These are phyloP conservation scores for Meandrusa payeni DNA, from an alignment of 2,888 invertebrate genomes.

Conservation along the genomic window DNA sequence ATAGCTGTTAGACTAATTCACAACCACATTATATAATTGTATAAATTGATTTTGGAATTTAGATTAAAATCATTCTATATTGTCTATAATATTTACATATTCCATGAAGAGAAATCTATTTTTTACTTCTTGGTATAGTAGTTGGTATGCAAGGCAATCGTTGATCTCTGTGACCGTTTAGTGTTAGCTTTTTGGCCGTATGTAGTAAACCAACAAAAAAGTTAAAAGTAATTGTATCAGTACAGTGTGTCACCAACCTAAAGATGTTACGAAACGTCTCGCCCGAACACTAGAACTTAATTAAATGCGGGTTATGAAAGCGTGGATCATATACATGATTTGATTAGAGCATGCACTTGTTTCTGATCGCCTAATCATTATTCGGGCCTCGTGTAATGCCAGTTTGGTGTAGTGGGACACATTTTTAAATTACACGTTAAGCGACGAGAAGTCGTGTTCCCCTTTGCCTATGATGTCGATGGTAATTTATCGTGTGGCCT, in stretches of 20 bases:
- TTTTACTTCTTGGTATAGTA: no score
- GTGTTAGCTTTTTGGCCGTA: no score
- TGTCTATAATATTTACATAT: no score
- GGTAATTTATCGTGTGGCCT: constrained; percentile 20
- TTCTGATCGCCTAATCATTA: constrained; percentile 58
- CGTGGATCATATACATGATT: constrained; percentile 41
- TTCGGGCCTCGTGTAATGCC: constrained; percentile 49
- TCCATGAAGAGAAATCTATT: no score
- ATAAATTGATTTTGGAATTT: no score
- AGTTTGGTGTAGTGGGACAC: constrained; percentile 43
- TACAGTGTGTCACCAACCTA: constrained; percentile 19
- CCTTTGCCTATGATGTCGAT: constrained; percentile 23
- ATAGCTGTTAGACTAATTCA: no score
- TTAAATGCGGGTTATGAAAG: constrained; percentile 50
- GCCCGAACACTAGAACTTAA: constrained; percentile 39
- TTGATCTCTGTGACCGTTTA: no score
- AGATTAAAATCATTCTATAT: no score
- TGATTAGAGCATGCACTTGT: constrained; percentile 57
- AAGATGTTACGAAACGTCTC: constrained; percentile 38
- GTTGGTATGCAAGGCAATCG: no score
- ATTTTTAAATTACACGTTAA: constrained; percentile 40
- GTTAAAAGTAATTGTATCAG: neutral
- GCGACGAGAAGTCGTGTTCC: constrained; percentile 23
- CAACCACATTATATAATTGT: no score
- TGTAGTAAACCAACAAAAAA: no score